Percentiles rank a stretch among this genome's conserved stretches.
Conservation (phyloP, 1,140 invertebrate species). For the Patella vulgata region DNA sequence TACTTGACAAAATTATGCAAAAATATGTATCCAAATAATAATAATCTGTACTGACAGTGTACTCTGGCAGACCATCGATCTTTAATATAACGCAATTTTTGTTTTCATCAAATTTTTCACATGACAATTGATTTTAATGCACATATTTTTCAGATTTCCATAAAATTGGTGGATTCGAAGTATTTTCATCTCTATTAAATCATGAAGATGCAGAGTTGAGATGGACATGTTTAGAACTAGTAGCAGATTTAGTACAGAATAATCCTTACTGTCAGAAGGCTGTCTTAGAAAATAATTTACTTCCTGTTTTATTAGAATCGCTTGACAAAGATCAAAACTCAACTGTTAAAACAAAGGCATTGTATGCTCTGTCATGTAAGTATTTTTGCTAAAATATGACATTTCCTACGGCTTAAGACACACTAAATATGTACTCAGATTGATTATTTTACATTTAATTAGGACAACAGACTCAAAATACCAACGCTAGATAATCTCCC, state of each 20-base stretch:
- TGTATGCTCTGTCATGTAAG: slow-evolving; percentile 81
- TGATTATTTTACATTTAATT: too few relatives aligned
- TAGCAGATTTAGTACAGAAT: slow-evolving; percentile 81
- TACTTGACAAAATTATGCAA: too few relatives aligned
- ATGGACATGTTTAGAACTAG: slow-evolving; percentile 73
- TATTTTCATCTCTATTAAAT: slow-evolving; percentile 75
- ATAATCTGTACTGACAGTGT: too few relatives aligned
- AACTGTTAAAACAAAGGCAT: slow-evolving; percentile 74
- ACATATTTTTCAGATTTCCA: slow-evolving; percentile 75
- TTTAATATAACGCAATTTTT: too few relatives aligned
- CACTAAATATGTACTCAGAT: too few relatives aligned
- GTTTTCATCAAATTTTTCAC: too few relatives aligned
- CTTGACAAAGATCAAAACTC: slow-evolving; percentile 73
- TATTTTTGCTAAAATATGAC: not conserved
- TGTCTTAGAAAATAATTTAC: slow-evolving; percentile 73
- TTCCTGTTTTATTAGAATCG: slow-evolving; percentile 75
- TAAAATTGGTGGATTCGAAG: slow-evolving; percentile 80
- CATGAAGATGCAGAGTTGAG: slow-evolving; percentile 73
- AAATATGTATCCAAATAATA: too few relatives aligned
- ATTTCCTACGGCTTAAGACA: too few relatives aligned
- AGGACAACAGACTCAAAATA: too few relatives aligned
- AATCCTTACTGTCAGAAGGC: slow-evolving; percentile 79
- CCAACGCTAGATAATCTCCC: too few relatives aligned
- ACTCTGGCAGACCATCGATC: too few relatives aligned
- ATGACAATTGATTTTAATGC: not conserved